Evolutionary conservation across 2,888 invertebrate species (phyloP).

Genomic region (Ramazzottius varieornatus): DNA sequence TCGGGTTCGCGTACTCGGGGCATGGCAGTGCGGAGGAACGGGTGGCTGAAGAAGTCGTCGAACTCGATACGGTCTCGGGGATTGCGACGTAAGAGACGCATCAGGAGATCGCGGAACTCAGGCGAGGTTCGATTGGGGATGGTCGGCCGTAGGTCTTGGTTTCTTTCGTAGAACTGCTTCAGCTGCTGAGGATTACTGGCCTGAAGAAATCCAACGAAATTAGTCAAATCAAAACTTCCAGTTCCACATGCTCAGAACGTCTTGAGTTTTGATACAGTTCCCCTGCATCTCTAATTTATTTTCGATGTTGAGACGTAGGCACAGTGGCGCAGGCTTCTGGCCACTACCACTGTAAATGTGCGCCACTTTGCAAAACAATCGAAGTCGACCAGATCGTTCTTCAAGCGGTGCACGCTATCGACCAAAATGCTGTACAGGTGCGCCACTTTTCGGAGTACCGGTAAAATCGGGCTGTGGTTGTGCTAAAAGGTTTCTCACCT

Average conservation of each 20-base stretch:
- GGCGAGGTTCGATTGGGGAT: neutral
- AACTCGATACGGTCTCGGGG: constrained; percentile 84
- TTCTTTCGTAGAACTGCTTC: constrained; percentile 86
- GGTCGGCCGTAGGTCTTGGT: constrained; percentile 29
- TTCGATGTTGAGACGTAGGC: too few species aligned
- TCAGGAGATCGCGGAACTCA: constrained; percentile 5
- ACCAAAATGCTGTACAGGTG: too few species aligned
- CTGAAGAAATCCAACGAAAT: constrained; percentile 29
- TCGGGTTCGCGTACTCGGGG: neutral
- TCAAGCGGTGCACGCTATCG: too few species aligned
- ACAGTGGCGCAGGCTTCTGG: too few species aligned
- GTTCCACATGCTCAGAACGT: neutral
- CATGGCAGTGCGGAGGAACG: neutral
- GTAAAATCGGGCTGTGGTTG: neutral
- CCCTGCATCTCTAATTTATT: too few species aligned
- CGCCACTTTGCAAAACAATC: too few species aligned
- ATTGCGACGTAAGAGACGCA: constrained; percentile 50
- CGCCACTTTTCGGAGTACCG: too few species aligned
- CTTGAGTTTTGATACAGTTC: too few species aligned
- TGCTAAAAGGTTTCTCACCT: constrained; percentile 11
- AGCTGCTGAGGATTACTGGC: constrained; percentile 90
- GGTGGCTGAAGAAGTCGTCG: constrained; percentile 22
- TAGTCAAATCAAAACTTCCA: neutral
- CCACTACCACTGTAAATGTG: too few species aligned
- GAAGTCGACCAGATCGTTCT: too few species aligned